These are phyloP conservation scores for Drosophila tsacasi DNA, from an alignment of 1,140 invertebrate species.

Conservation along the genomic window DNA sequence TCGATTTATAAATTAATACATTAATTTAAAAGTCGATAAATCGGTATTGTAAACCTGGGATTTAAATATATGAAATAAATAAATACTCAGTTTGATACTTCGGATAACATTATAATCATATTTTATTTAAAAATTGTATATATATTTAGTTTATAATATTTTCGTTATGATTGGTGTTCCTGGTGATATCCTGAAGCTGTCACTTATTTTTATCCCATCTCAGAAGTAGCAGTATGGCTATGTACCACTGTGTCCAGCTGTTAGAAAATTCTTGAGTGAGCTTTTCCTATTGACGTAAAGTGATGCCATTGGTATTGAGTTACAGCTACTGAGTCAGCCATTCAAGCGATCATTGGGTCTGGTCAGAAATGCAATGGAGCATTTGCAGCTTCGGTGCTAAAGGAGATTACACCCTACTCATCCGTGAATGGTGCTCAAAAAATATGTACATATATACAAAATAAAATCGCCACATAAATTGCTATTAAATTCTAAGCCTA, in stretches of 20 bases:
- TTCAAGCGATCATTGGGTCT: slow-evolving; percentile 61
- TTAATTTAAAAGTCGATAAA: no score
- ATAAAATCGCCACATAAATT: slow-evolving; percentile 19
- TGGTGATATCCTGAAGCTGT: neutral
- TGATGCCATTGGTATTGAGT: slow-evolving; percentile 1
- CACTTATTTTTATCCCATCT: neutral
- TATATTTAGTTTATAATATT: no score
- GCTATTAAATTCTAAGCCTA: slow-evolving; percentile 75
- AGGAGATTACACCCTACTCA: slow-evolving; percentile 33
- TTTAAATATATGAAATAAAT: neutral
- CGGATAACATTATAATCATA: neutral
- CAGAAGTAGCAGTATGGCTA: neutral
- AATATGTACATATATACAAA: neutral
- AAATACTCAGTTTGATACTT: neutral
- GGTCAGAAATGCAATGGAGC: slow-evolving; percentile 66
- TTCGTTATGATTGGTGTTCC: no score
- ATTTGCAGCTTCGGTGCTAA: slow-evolving; percentile 40
- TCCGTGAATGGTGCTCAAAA: neutral
- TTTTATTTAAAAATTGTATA: no score
- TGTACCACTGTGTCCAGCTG: slow-evolving; percentile 23
- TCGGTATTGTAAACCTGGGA: neutral
- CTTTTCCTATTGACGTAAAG: slow-evolving; percentile 25
- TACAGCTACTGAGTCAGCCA: slow-evolving; percentile 51
- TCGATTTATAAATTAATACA: neutral
- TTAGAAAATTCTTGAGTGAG: slow-evolving; percentile 32